Evolutionary conservation across 2,888 invertebrate species (phyloP).

Genomic region (Gibbula magus): DNA sequence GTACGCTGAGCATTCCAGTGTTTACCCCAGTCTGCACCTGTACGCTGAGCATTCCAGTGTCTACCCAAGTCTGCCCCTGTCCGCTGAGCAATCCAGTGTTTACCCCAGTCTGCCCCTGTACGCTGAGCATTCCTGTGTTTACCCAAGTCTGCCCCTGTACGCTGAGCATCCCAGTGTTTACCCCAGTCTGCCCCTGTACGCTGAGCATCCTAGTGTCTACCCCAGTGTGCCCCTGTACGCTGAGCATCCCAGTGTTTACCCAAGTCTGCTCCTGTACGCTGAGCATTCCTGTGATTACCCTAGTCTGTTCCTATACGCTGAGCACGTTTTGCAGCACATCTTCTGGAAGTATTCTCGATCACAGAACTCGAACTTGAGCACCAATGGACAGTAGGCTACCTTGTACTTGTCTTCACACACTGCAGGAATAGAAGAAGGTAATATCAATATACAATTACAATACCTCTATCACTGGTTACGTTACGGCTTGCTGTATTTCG

Average conservation of each 20-base stretch:
- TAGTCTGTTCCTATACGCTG: neutral
- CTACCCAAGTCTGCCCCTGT: neutral
- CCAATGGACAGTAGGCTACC: slow-evolving; percentile 72
- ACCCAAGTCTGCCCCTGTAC: too few species aligned
- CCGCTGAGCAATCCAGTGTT: slow-evolving; percentile 46
- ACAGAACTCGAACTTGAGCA: slow-evolving; percentile 69
- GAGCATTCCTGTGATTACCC: slow-evolving; percentile 53
- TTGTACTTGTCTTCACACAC: slow-evolving; percentile 68
- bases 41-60: too few species aligned
- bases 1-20: slow-evolving; percentile 47
- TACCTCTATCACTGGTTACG: neutral
- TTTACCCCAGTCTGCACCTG: too few species aligned
- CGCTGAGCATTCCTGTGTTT: too few species aligned
- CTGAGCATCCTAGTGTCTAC: slow-evolving; percentile 50
- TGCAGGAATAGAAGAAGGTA: slow-evolving; percentile 41
- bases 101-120: too few species aligned
- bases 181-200: neutral
- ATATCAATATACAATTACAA: neutral
- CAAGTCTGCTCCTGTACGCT: neutral
- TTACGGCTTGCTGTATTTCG: neutral
- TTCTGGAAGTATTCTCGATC: slow-evolving; percentile 68
- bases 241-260: too few species aligned
- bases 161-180: neutral
- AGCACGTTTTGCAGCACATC: slow-evolving; percentile 72
- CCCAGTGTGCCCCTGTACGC: too few species aligned